These are phyloP conservation scores for Colostygia pectinataria DNA, from an alignment of 2,888 invertebrate genomes.

Conservation along the genomic window DNA sequence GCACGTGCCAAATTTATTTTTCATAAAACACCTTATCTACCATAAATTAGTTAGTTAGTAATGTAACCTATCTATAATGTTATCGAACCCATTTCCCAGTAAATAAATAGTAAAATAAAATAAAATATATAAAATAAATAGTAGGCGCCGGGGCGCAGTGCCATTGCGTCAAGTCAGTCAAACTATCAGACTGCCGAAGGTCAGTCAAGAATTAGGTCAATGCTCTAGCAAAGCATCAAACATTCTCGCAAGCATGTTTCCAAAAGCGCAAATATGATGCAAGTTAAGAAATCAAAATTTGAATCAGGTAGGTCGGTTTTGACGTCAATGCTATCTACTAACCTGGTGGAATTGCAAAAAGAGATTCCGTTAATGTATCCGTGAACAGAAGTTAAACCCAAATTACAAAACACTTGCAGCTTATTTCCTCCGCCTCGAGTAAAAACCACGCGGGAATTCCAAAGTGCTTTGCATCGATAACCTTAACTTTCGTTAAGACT, in stretches of 20 bases:
- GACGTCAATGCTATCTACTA: slow-evolving; percentile 27
- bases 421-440: slow-evolving; percentile 52
- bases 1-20: no score
- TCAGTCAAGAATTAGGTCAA: slow-evolving; percentile 12
- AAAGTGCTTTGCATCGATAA: slow-evolving; percentile 35
- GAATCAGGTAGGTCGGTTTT: slow-evolving; percentile 15
- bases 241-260: not conserved
- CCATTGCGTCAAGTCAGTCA: no score
- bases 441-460: slow-evolving; percentile 58
- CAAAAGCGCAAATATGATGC: not conserved
- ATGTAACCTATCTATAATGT: no score
- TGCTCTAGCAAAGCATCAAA: not conserved
- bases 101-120: no score
- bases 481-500: slow-evolving; percentile 30
- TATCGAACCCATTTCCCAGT: no score
- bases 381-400: slow-evolving; percentile 40
- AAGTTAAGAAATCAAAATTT: slow-evolving; percentile 11
- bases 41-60: no score
- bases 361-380: slow-evolving; percentile 28
- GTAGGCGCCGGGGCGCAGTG: no score
- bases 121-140: no score
- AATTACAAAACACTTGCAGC: slow-evolving; percentile 38
- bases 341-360: slow-evolving; percentile 22
- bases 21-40: no score
- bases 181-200: no score